These are phyloP conservation scores for Lepilemur septentrionalis DNA, from an alignment of 2,797 vertebrate genomes.

Conservation along the genomic window DNA sequence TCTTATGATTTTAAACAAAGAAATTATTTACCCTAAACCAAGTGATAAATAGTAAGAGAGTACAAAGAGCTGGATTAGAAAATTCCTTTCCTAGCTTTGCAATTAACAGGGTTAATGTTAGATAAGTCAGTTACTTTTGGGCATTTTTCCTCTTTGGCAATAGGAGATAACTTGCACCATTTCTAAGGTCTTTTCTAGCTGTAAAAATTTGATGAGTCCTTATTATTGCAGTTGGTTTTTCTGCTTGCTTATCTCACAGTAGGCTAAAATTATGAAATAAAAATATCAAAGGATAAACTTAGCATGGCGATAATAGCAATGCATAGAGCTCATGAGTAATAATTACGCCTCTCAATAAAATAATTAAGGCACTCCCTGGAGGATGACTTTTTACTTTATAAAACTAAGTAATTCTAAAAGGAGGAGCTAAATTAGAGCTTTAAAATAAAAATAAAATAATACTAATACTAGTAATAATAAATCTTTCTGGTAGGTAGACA, in stretches of 20 bases:
- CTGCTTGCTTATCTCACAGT: conserved; percentile 48
- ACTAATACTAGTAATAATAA: background rate
- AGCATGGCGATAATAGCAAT: conserved; percentile 18
- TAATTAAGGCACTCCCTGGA: conserved; percentile 33
- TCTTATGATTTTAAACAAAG: background rate
- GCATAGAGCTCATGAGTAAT: conserved; percentile 17
- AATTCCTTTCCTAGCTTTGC: background rate
- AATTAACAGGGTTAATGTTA: background rate
- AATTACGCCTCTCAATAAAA: conserved; percentile 42
- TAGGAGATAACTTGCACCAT: background rate
- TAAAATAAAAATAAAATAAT: conserved; percentile 11
- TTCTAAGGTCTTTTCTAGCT: conserved; percentile 20
- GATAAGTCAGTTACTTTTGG: background rate
- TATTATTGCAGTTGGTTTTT: background rate
- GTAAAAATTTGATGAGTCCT: background rate
- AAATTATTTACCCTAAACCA: conserved; percentile 4
- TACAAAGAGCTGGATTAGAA: background rate
- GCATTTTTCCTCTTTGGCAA: background rate
- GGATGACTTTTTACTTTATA: background rate
- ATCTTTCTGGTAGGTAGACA: background rate
- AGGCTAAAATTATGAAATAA: conserved; percentile 56
- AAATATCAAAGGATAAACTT: conserved; percentile 51
- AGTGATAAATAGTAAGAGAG: background rate
- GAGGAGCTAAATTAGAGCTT: background rate
- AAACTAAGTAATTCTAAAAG: background rate